Evolutionary conservation across 1,140 invertebrate genomes (phyloP).

Genomic region (Listronotus oregonensis): DNA sequence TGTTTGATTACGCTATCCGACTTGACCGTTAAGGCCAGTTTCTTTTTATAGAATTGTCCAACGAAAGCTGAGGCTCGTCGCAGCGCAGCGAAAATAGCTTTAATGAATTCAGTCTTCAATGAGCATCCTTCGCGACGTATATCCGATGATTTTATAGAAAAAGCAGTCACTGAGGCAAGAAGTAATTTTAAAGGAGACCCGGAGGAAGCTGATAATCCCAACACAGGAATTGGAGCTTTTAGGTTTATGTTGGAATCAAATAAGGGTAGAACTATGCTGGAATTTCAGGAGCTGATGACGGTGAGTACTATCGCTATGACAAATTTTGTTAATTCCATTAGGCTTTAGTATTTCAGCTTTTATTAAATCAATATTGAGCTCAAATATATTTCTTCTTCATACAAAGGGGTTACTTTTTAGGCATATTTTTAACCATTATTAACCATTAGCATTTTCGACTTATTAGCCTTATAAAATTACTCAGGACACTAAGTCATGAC

Average conservation of each 20-base stretch:
- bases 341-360: too few species aligned
- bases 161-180: constrained; percentile 86
- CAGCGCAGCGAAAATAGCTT: constrained; percentile 92
- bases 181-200: constrained; percentile 67
- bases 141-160: constrained; percentile 92
- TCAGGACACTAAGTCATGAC: too few species aligned
- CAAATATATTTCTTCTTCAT: too few species aligned
- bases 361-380: too few species aligned
- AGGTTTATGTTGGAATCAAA: constrained; percentile 94
- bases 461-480: too few species aligned
- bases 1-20: too few species aligned
- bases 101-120: constrained; percentile 97
- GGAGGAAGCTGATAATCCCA: constrained; percentile 78
- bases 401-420: too few species aligned
- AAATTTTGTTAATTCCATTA: too few species aligned
- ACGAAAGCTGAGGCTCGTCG: constrained; percentile 92
- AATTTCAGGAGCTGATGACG: constrained; percentile 96
- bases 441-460: too few species aligned
- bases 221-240: constrained; percentile 89
- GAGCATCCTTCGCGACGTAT: constrained; percentile 93
- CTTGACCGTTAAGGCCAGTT: too few species aligned
- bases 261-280: constrained; percentile 91
- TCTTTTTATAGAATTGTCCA: constrained; percentile 80
- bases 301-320: constrained; percentile 50
- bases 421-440: too few species aligned